Evolutionary conservation across 2,888 invertebrate species (phyloP).

Genomic region (Zygogramma bicolorata): DNA sequence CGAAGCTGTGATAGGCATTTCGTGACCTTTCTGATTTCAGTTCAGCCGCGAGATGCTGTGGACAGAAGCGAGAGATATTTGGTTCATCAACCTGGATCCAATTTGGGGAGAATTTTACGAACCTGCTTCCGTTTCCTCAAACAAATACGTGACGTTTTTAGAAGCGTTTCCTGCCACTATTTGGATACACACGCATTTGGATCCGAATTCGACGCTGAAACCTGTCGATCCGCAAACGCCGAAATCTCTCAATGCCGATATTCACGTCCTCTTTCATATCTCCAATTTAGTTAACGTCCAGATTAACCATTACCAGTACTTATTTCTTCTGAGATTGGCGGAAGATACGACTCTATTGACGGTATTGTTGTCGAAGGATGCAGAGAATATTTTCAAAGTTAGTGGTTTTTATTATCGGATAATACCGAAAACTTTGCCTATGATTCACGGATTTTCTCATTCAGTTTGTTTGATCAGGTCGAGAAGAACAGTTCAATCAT

Average conservation of each 20-base stretch:
- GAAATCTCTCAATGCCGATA: conserved; percentile 70
- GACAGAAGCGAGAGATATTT: conserved; percentile 89
- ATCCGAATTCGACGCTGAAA: conserved; percentile 63
- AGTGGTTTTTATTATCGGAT: conserved; percentile 10
- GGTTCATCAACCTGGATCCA: conserved; percentile 90
- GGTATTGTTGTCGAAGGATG: conserved; percentile 83
- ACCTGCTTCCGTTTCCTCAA: conserved; percentile 80
- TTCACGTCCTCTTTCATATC: conserved; percentile 85
- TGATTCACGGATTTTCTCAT: too few species aligned
- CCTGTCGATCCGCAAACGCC: not conserved
- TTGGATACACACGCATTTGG: conserved; percentile 77
- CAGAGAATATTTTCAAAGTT: conserved; percentile 76
- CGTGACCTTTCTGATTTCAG: conserved; percentile 38
- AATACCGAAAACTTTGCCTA: too few species aligned
- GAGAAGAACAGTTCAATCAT: conserved; percentile 72
- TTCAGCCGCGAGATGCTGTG: conserved; percentile 71
- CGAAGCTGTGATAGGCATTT: not conserved
- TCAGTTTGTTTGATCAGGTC: conserved; percentile 53
- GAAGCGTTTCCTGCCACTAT: conserved; percentile 90
- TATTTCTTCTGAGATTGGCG: conserved; percentile 86
- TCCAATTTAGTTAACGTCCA: conserved; percentile 89
- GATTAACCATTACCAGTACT: conserved; percentile 92
- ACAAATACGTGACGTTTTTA: conserved; percentile 82
- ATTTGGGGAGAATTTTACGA: conserved; percentile 94
- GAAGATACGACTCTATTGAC: conserved; percentile 86